Base-by-base conservation (phyloP, 2,113 vertebrate genomes). In the Guaruba guarouba region DNA sequence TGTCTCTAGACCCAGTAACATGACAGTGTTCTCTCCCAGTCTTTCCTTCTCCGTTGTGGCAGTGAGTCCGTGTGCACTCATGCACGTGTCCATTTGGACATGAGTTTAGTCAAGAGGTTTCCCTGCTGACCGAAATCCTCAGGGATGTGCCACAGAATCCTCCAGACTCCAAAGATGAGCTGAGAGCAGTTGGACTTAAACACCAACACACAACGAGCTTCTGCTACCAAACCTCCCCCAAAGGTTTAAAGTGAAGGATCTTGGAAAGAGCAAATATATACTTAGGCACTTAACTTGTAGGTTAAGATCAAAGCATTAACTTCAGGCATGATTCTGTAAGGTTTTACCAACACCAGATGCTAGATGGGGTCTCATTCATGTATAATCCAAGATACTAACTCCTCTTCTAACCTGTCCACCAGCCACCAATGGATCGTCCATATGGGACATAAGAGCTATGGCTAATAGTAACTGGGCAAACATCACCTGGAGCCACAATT, bases 401-500 rank as follows among this genome's bases (percentile, higher is more conserved):
- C 97, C 96, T 98, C 90, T 98, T 98, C 98, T 99, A 98, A 98
- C 98, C 98, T 97, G 91, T 98, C 98, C 96, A 97, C 98, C 98
- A 99, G 99, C 98, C 97, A 95, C 94, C 81, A 97, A 97, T 68
- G 98, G 97, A 97, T 98, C 94, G 88, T 97, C 97, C 98, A 99
- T 99, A 98, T 99, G 99, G 99, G 99, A 99, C 98, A 92, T 99
- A 99, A 99, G 98, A 94, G 99, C 99, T 98, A 98, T 98, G 97
- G 97, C 98, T 97, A 99, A 99, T 99, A 99, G 98, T 99, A 98
- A 99, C 99, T 99, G 98, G 98, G 98, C 98, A 98, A 99, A 99
- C 98, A 98, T 99, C 99, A 99, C 98, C 98, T 99, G 99, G 99
- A 99, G 97, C 97, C 99, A 99, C 99, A 99, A 98, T 98, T 99